These are phyloP conservation scores for Marcusenius ussheri DNA, from an alignment of 2,113 vertebrate genomes.

Conservation along the genomic window DNA sequence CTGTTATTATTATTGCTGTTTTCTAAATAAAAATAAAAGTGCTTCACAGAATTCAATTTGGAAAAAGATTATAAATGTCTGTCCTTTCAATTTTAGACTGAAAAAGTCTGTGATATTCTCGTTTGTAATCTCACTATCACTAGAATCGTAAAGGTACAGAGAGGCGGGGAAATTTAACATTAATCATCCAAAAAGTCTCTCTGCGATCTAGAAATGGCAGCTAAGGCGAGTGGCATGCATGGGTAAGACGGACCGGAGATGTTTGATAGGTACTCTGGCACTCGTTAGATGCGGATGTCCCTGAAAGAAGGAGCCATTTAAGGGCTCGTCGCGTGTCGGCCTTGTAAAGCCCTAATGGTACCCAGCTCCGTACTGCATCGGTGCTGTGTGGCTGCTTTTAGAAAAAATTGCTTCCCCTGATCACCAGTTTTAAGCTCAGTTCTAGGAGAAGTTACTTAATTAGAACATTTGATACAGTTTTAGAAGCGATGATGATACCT, in stretches of 20 bases:
- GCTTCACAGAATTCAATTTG: neutral
- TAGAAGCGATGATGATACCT: neutral
- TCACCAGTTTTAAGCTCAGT: neutral
- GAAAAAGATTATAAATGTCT: neutral
- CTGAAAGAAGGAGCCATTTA: neutral
- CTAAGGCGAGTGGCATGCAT: neutral
- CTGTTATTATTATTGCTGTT: neutral
- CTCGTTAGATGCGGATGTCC: neutral
- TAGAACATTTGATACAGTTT: neutral
- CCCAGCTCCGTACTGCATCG: neutral
- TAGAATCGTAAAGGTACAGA: neutral
- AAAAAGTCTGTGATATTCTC: neutral
- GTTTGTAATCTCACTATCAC: no score
- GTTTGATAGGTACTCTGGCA: neutral
- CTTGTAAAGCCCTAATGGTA: neutral
- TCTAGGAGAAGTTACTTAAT: slow-evolving; percentile 15
- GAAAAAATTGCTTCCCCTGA: neutral
- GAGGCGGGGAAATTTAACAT: slow-evolving; percentile 4
- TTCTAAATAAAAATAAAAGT: neutral
- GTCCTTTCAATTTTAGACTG: neutral
- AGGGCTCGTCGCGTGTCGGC: neutral
- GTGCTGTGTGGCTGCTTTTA: neutral
- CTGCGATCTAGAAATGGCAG: slow-evolving; percentile 17
- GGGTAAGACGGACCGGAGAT: neutral
- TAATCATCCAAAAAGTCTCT: neutral